These are phyloP conservation scores for Ruditapes philippinarum DNA, from an alignment of 1,140 invertebrate genomes.

Conservation along the genomic window DNA sequence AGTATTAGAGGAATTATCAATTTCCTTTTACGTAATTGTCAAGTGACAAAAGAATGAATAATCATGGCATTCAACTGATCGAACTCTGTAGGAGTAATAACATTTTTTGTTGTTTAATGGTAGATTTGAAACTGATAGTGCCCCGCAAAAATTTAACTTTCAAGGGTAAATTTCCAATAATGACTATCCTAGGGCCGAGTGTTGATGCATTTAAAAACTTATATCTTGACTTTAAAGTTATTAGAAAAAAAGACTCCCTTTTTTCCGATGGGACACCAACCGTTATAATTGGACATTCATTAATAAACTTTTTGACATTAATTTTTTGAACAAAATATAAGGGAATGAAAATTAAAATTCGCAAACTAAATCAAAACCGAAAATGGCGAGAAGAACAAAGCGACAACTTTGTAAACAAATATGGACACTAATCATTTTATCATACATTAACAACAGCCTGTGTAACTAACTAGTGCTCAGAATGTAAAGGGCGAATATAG, in stretches of 20 bases:
- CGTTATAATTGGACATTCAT: not conserved
- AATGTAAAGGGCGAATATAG: not conserved
- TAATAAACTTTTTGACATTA: not conserved
- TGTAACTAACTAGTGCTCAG: not conserved
- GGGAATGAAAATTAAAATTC: not conserved
- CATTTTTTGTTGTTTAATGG: not conserved
- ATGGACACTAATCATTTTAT: not conserved
- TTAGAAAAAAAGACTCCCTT: not conserved
- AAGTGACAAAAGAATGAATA: not conserved
- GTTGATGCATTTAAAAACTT: not conserved
- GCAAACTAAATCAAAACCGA: not conserved
- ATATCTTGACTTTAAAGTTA: not conserved
- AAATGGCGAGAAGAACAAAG: not conserved
- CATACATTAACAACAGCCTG: not conserved
- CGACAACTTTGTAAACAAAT: not conserved
- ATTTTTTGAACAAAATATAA: not conserved
- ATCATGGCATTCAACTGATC: not conserved
- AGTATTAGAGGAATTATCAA: not conserved
- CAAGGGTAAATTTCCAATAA: not conserved
- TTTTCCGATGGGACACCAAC: not conserved
- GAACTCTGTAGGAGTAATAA: not conserved
- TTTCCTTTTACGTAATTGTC: not conserved
- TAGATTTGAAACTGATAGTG: not conserved
- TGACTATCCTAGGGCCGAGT: not conserved
- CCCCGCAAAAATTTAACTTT: not conserved